phyloP scores from a whole-genome alignment of 2,113 vertebrate genomes.

The Toxotes chatareus region DNA sequence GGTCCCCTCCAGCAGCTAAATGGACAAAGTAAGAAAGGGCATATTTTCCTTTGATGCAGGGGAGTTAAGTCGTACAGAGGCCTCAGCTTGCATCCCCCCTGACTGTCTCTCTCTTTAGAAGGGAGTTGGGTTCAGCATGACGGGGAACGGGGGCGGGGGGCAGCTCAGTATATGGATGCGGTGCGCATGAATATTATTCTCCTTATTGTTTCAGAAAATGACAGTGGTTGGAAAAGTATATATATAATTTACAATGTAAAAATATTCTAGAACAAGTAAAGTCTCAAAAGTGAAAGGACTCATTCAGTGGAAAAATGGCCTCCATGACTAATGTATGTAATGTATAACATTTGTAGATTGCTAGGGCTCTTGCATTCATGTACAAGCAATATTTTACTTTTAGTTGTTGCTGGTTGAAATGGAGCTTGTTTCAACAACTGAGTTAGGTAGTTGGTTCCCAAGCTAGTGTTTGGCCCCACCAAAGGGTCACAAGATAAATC shows the following conservation, averaged over 20 bases:
- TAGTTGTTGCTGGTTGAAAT: neutral
- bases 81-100: slow-evolving; percentile 26
- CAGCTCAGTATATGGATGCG: too few relatives aligned
- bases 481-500: too few relatives aligned
- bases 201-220: too few relatives aligned
- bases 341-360: neutral
- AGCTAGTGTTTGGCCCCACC: too few relatives aligned
- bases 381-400: neutral
- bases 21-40: slow-evolving; percentile 60
- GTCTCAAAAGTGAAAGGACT: neutral
- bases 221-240: neutral
- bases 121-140: neutral
- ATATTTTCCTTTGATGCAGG: slow-evolving; percentile 67
- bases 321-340: too few relatives aligned
- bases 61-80: slow-evolving; percentile 41
- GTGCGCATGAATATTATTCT: too few relatives aligned
- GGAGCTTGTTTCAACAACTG: too few relatives aligned
- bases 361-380: neutral
- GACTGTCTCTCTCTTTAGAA: slow-evolving; percentile 11
- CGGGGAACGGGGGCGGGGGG: too few relatives aligned
- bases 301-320: too few relatives aligned
- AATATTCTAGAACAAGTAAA: neutral
- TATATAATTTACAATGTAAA: neutral
- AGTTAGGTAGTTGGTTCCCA: too few relatives aligned
- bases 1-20: slow-evolving; percentile 54